These are phyloP conservation scores for Lytechinus pictus DNA, from an alignment of 35 echinoderm and acorn worm species.

Conservation along the genomic window DNA sequence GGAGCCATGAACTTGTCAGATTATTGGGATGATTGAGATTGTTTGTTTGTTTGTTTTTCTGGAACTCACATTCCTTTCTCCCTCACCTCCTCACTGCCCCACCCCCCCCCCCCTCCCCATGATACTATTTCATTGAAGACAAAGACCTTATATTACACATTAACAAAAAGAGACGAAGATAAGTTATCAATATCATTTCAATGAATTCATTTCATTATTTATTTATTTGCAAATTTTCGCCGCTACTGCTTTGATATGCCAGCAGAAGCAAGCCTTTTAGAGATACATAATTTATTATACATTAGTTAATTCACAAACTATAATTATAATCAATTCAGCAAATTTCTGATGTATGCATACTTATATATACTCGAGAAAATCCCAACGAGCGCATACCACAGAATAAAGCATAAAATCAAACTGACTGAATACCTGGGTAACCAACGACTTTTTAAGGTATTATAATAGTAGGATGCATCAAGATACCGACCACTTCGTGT, in stretches of 20 bases:
- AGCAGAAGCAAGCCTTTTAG: background rate
- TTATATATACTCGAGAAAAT: background rate
- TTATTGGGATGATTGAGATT: too few species aligned
- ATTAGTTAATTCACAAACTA: constrained; percentile 14
- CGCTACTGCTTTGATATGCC: background rate
- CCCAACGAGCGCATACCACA: background rate
- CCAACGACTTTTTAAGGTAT: background rate
- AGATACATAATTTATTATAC: constrained; percentile 5
- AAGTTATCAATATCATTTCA: background rate
- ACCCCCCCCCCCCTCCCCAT: too few species aligned
- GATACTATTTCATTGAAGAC: too few species aligned
- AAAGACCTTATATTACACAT: background rate
- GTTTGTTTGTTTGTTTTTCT: too few species aligned
- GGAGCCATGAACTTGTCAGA: too few species aligned
- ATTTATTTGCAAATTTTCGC: constrained; percentile 6
- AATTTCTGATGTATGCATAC: background rate
- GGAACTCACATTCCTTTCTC: too few species aligned
- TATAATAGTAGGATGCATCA: background rate
- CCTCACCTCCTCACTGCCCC: too few species aligned
- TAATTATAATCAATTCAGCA: background rate
- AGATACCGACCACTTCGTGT: background rate
- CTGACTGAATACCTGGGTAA: background rate
- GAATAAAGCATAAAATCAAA: background rate
- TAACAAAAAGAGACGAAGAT: background rate
- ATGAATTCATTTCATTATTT: constrained; percentile 21